Conservation (phyloP, 2,797 vertebrate species). For the Otolemur crassicaudatus region DNA sequence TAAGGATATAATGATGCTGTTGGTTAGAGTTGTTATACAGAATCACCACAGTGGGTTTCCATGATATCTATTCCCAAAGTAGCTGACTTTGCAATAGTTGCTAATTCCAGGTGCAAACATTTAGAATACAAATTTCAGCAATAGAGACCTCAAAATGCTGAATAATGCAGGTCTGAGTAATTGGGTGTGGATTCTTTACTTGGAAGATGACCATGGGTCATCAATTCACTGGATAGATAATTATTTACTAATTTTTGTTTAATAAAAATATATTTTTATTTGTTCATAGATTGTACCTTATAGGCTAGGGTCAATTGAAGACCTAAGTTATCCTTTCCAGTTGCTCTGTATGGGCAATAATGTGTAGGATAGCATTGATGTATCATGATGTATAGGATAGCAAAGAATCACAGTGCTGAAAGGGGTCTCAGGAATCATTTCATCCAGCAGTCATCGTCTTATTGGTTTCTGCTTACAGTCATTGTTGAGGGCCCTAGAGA, state of each 20-base stretch:
- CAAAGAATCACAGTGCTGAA: neutral
- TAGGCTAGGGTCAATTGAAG: neutral
- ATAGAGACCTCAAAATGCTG: neutral
- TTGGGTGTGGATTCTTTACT: neutral
- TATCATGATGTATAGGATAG: neutral
- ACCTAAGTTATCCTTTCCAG: neutral
- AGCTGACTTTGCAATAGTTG: neutral
- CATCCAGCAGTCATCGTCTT: neutral
- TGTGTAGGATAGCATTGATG: neutral
- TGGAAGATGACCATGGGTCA: neutral
- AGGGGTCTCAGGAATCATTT: neutral
- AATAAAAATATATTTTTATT: conserved; percentile 33
- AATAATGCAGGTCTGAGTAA: neutral
- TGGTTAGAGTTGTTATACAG: conserved; percentile 38
- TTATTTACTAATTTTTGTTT: conserved; percentile 51
- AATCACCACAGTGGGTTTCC: neutral
- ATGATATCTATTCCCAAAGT: neutral
- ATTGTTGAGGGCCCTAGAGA: neutral
- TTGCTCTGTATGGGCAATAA: neutral
- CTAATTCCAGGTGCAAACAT: neutral
- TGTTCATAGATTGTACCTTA: conserved; percentile 6
- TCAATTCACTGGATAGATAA: neutral
- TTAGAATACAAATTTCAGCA: conserved; percentile 43
- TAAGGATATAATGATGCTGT: neutral
- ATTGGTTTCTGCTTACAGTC: neutral